Evolutionary conservation across 2,797 vertebrate species (phyloP).

Genomic region (Phoxinus dragarum): DNA sequence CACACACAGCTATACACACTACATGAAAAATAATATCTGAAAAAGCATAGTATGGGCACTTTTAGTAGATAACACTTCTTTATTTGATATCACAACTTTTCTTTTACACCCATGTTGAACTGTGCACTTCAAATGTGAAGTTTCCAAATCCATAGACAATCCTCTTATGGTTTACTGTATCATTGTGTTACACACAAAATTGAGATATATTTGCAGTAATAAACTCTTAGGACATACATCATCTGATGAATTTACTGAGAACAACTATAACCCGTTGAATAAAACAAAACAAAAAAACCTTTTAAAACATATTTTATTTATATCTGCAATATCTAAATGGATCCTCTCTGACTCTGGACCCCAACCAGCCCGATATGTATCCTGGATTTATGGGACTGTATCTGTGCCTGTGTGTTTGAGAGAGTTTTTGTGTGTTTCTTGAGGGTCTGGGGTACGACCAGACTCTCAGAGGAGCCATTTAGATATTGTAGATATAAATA

Average conservation of each 20-base stretch:
- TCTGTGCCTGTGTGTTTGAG: conserved; percentile 45
- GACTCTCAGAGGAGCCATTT: conserved; percentile 72
- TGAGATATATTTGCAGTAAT: neutral
- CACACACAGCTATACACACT: neutral
- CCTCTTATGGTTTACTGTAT: neutral
- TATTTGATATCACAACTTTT: neutral
- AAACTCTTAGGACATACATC: neutral
- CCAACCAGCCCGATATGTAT: conserved; percentile 25
- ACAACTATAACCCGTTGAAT: neutral
- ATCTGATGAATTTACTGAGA: neutral
- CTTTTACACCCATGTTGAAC: neutral
- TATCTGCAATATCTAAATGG: conserved; percentile 72
- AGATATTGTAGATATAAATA: conserved; percentile 77
- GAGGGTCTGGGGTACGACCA: conserved; percentile 44
- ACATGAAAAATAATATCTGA: neutral
- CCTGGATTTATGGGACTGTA: conserved; percentile 11
- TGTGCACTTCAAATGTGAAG: neutral
- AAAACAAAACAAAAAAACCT: conserved; percentile 17
- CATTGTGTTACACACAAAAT: neutral
- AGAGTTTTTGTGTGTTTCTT: conserved; percentile 60
- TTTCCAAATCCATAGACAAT: neutral
- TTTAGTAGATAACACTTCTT: neutral
- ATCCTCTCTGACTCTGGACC: conserved; percentile 64
- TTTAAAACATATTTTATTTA: conserved; percentile 78
- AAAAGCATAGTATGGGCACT: neutral